Base-by-base conservation (phyloP, 1,140 invertebrate species). In the Psix sp. region DNA sequence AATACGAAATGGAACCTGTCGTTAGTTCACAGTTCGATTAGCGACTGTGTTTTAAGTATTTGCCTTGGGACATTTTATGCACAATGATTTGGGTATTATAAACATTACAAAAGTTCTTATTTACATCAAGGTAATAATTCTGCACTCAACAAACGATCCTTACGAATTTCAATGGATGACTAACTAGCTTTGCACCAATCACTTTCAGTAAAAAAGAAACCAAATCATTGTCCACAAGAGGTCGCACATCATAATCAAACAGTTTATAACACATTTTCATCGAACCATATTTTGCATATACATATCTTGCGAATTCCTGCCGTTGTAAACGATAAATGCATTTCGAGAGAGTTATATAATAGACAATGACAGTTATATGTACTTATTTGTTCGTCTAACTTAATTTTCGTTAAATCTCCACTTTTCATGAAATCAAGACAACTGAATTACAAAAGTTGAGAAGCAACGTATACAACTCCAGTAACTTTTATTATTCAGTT, bases 291-390 rank as follows among this genome's bases (percentile, higher is more conserved):
- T n/a, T n/a, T n/a, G n/a, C n/a, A n/a, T n/a, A 35, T 51, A 35
- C 31, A 45, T 52, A 66, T 66, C 43, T 43, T 60, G 60, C 49
- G 45, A 68, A 63, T 67, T 68, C 45, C 57, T 57, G 63, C 45
- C 63, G 57, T 51, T 18, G 21, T 59, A 13, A 62, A 62, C 36
- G 49, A 43, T 76, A 75, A 75, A 75, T 75, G 66, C 62, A 67
- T 67, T 38, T 67, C 40, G 49, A 67, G 67, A 67, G 57, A 68
- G 65, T 3, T 70, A 66, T 57, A 67, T 80, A 80, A 68, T 81
- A 82, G 80, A 82, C 81, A 80, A 81, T 77, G 74, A 82, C 74
- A 46, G 26, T 65, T 36, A 62, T 40, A 36, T n/a, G 42, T 73
- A 49, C 20, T 57, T 45, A 40, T 35, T 62, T 48, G 13, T 56